Evolutionary conservation across 2,113 vertebrate genomes (phyloP), one percentile per base, ranked within the genome.

Genomic region (Gobio gobio): DNA sequence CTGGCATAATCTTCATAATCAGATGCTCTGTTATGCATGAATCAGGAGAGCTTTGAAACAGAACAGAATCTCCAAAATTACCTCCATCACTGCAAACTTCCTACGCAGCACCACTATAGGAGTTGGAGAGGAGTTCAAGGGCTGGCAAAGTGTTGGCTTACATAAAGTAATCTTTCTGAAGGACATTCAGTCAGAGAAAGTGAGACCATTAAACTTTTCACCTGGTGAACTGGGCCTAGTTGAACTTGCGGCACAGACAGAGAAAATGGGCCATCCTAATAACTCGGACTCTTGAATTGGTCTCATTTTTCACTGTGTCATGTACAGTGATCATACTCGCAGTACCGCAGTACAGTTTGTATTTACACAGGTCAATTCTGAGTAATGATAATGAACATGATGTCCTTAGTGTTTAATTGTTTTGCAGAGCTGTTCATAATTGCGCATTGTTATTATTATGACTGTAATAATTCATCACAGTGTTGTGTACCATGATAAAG

Each of bases 21-120:
- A 81, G 36, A 88, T 45, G 66, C 49, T 56, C 33, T 5, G 26
- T 84, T 58, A 88, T 88, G 45, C 82, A 77, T 84, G 54, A 86
- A 84, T 88, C 70, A 72, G 61, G 45, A 16, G 56, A 66, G 33
- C 12, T 75, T 59, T 54, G 68, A 45, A 68, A 68, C 56, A 24
- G 45, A 18, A 33, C 14, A 0, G 73, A 36, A 72, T 51, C 36
- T 66, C 63, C n/a, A 24, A 43, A 79, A 83, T 47, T 72, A 58
- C 47, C 51, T 51, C 14, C 36, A 24, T 45, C 51, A 8, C 36
- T 20, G 10, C 54, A 68, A 76, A 66, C 47, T 33, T 61, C 64
- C 73, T 70, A 88, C 79, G 5, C 54, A 73, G 13, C 56, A 64
- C 68, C 68, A 24, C 75, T 77, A n/a, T n/a, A 10, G 74, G 40